Base-by-base conservation (phyloP, 2,113 vertebrate species). In the Neoarius graeffei region DNA sequence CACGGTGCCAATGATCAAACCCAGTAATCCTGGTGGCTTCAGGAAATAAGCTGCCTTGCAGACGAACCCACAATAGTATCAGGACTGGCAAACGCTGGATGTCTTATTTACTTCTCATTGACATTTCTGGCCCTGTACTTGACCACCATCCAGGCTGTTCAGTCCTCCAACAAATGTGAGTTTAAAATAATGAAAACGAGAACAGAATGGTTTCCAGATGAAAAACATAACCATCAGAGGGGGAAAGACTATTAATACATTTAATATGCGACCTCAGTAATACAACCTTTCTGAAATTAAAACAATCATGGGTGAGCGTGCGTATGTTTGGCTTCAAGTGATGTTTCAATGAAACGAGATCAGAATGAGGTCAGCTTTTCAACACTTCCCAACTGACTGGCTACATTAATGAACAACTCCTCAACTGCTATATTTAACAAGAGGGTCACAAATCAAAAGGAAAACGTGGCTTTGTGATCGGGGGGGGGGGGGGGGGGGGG, bases 161-260 rank as follows among this genome's bases (percentile, higher is more conserved):
- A 74, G 11, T 76, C 57, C 81, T 92, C 91, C 93, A 93, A 79
- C 88, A 90, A 93, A 92, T 92, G 90, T 89, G 90, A 81, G 86
- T 81, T 8, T 74, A 76, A 92, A 88, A 90, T 92, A 89, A 92
- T 89, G 81, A 92, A 92, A 86, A 90, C 64, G 76, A 85, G 76
- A 83, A 88, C 89, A 71, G 89, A 94, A 95, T 94, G 23, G 88
- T 91, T 93, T 93, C 92, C 93, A 93, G 91, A 93, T 95, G 93
- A 93, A 90, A 90, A 67, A 54, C 83, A 80, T 90, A 87, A 87
- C 89, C 71, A 67, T 10, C 30, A 71, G 89, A 86, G 89, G 59
- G 85, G 57, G 81, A 67, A 35, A 50, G 71, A 50, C 88, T 92
- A 89, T 92, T 92, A 92, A 92, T 93, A 91, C 23, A 14, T 92